Conservation (phyloP, 2,888 invertebrate genomes). For the Lypha dubia region DNA sequence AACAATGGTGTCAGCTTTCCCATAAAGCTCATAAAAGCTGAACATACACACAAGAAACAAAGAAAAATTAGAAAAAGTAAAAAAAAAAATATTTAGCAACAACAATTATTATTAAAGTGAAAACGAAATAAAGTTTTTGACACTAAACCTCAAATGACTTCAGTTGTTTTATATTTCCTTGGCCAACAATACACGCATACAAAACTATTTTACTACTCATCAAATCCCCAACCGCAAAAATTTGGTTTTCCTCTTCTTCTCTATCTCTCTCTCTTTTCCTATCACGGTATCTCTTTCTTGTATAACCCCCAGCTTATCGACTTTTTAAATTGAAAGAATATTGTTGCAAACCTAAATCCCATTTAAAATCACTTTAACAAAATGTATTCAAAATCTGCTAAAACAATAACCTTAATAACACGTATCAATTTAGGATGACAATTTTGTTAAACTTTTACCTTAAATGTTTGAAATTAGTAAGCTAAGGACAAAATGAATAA, state of each 20-base stretch:
- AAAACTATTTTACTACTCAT: conserved; percentile 25
- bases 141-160: conserved; percentile 64
- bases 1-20: not conserved
- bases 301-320: too few species aligned
- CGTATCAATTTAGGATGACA: conserved; percentile 70
- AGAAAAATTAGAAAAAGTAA: not conserved
- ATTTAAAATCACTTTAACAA: conserved; percentile 69
- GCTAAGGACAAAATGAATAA: not conserved
- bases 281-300: too few species aligned
- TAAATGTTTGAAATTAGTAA: conserved; percentile 40
- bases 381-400: conserved; percentile 64
- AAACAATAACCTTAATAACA: conserved; percentile 70
- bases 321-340: conserved; percentile 50
- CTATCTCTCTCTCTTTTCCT: not conserved
- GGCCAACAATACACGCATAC: conserved; percentile 1
- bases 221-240: conserved; percentile 37
- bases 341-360: conserved; percentile 56
- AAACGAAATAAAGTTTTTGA: conserved; percentile 63
- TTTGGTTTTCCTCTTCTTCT: too few species aligned
- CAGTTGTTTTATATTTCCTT: conserved; percentile 28
- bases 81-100: conserved; percentile 14
- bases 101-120: conserved; percentile 47
- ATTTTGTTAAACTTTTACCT: conserved; percentile 56
- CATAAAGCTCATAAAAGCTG: not conserved
- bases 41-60: not conserved